Evolutionary conservation across 2,888 invertebrate genomes (phyloP).

Genomic region (Phragmatobia fuliginosa): DNA sequence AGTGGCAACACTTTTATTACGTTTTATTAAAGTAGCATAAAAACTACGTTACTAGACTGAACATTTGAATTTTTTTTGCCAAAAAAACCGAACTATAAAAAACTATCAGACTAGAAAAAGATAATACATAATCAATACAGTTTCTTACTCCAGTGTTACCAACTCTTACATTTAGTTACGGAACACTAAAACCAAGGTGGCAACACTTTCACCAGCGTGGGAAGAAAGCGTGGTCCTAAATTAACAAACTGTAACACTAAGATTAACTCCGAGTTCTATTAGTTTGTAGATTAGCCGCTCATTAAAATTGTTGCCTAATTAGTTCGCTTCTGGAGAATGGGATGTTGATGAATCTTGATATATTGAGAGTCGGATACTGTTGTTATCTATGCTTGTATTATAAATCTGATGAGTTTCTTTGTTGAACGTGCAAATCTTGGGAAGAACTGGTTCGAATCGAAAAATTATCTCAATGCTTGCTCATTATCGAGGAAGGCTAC

Average conservation of each 20-base stretch:
- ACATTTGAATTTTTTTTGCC: neutral
- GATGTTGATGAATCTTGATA: neutral
- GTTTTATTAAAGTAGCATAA: neutral
- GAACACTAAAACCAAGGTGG: slow-evolving; percentile 47
- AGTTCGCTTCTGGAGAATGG: slow-evolving; percentile 22
- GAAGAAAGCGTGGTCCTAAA: slow-evolving; percentile 82
- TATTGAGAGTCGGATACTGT: neutral
- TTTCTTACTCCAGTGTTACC: slow-evolving; percentile 18
- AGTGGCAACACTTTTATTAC: neutral
- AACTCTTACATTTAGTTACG: slow-evolving; percentile 33
- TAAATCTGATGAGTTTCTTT: no score
- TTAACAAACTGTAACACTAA: slow-evolving; percentile 78
- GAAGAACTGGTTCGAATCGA: no score
- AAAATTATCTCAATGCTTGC: no score
- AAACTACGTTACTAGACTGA: neutral
- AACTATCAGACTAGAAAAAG: neutral
- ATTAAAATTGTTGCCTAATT: slow-evolving; percentile 61
- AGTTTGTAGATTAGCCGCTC: slow-evolving; percentile 56
- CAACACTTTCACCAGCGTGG: slow-evolving; percentile 68
- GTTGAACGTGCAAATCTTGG: no score
- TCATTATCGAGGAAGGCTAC: no score
- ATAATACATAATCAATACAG: slow-evolving; percentile 19
- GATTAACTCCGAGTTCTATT: slow-evolving; percentile 55
- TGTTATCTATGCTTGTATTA: neutral
- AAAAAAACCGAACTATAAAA: neutral